Conservation (phyloP, 2,797 vertebrate genomes). For the Loris lydekkerianus region DNA sequence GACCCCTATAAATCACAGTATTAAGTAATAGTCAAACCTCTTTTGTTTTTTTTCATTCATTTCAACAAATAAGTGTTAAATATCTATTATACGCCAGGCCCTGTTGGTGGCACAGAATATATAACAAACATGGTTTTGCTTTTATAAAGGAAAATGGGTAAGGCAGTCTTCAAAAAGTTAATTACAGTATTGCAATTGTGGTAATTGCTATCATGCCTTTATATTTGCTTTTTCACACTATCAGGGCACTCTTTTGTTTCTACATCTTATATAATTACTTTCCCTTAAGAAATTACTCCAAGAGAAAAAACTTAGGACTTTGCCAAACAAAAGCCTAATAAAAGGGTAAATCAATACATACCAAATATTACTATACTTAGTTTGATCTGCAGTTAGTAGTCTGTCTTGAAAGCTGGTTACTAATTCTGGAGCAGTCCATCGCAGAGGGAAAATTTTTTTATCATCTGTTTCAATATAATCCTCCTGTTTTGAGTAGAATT, state of each 20-base stretch:
- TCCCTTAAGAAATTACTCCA: neutral
- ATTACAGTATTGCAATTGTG: neutral
- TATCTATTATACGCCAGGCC: neutral
- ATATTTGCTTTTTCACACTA: neutral
- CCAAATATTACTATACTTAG: conserved; percentile 97
- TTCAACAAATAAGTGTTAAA: neutral
- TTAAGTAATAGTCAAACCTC: neutral
- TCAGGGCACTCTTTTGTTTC: neutral
- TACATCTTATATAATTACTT: neutral
- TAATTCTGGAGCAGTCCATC: conserved; percentile 98
- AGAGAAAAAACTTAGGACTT: neutral
- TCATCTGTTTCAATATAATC: conserved; percentile 98
- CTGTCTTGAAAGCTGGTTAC: conserved; percentile 96
- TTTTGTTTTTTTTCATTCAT: neutral
- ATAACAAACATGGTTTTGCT: neutral
- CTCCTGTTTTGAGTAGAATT: conserved; percentile 89
- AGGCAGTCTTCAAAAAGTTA: neutral
- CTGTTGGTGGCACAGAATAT: neutral
- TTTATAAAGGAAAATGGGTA: neutral
- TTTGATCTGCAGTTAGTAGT: conserved; percentile 95
- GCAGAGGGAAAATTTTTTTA: conserved; percentile 94
- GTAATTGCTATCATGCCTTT: neutral
- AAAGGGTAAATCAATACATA: conserved; percentile 86
- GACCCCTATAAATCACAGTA: neutral
- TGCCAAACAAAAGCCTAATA: neutral